Base-by-base conservation (phyloP, 2,888 invertebrate genomes). In the Xestia sexstrigata region DNA sequence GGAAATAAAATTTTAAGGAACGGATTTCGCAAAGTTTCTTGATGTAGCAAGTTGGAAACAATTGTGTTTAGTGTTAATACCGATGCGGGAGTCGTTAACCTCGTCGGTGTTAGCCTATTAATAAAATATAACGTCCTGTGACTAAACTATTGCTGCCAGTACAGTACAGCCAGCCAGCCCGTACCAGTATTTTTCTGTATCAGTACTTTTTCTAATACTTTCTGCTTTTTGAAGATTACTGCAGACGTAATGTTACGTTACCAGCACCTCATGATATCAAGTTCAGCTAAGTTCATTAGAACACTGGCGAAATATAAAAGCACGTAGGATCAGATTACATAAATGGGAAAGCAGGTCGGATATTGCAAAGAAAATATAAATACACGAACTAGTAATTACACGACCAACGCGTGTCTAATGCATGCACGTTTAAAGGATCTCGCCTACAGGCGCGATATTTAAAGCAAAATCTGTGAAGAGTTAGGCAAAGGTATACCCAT, bases 321-420 rank as follows among this genome's bases (percentile, higher is more conserved):
- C 82, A 87, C 77, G 82, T 88, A 81, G 87, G 87, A 91, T 89
- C 87, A 88, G 88, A 89, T 90, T 88, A 88, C 89, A 79, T 79
- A 87, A 87, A 88, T 85, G 85, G 87, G 79, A 90, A 89, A 90
- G 87, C 86, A 85, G 88, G 87, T 89, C 84, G 87, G 87, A 88
- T 89, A 87, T 87, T 80, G 81, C 79, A 68, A 78, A 75, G 72
- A 82, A 81, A 85, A 68, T 81, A 82, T 52, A 86, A 86, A 88
- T 78, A 88, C 70, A 86, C 81, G 86, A 70, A 30, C 8, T 23
- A 49, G 15, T 45, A 73, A 71, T 65, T 20, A 26, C 15, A 45
- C 70, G 9, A 35, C 30, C 5, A n/a, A 52, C 67, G 66, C 55
- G 15, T 39, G 35, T n/a, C 6, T 45, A 60, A 23, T 30, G 55